These are phyloP conservation scores for Pogonomyrmex barbatus DNA, from an alignment of 1,140 invertebrate species.

Conservation along the genomic window DNA sequence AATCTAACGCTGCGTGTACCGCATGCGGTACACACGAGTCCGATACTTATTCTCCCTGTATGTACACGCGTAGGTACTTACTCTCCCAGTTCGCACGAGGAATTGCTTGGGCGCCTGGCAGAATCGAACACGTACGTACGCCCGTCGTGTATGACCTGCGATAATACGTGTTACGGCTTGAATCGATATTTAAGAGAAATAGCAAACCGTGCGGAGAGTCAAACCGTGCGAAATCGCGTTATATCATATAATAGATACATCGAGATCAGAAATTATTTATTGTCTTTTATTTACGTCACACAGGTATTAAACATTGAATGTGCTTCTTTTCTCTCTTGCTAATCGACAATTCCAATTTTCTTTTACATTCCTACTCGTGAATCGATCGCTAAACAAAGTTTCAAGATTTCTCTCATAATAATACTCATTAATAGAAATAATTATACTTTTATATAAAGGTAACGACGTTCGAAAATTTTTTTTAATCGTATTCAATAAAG, in stretches of 20 bases:
- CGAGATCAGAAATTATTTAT: neutral
- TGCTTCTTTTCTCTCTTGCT: neutral
- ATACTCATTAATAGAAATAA: neutral
- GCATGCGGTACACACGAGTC: conserved; percentile 39
- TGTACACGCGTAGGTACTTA: conserved; percentile 62
- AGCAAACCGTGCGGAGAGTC: conserved; percentile 18
- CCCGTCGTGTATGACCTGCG: conserved; percentile 55
- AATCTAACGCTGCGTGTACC: conserved; percentile 75
- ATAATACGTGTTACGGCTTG: conserved; percentile 66
- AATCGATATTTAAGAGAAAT: conserved; percentile 62
- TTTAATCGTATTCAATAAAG: neutral
- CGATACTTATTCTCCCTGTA: conserved; percentile 66
- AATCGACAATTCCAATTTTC: neutral
- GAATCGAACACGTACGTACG: conserved; percentile 61
- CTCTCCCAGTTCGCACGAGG: conserved; percentile 62
- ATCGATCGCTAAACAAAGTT: neutral
- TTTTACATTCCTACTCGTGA: neutral
- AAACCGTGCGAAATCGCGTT: conserved; percentile 10
- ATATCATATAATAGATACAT: conserved; percentile 3
- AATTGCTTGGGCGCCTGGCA: conserved; percentile 61
- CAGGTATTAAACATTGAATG: neutral
- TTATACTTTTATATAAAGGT: neutral
- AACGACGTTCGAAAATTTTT: neutral
- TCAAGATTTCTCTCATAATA: neutral
- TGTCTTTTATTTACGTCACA: neutral